Conservation (phyloP, 2,113 vertebrate genomes). For the Mormoops blainvillei region DNA sequence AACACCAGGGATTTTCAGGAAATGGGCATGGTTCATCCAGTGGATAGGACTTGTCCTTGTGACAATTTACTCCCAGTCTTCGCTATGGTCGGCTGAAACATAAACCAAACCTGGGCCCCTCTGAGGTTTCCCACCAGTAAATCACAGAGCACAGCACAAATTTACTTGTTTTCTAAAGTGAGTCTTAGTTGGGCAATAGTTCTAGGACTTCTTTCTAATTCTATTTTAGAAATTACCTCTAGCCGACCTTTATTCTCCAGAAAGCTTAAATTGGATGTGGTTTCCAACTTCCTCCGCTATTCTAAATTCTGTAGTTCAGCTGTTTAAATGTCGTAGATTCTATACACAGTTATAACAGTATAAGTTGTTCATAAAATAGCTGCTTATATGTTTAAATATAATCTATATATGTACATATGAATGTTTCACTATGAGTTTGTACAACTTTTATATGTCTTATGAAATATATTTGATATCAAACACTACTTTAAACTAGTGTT, state of each 20-base stretch:
- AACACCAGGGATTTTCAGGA: neutral
- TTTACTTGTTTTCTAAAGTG: slow-evolving; percentile 24
- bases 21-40: slow-evolving; percentile 19
- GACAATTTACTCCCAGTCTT: neutral
- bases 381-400: neutral
- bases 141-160: neutral
- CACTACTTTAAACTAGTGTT: neutral
- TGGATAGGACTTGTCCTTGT: neutral
- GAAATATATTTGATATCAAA: neutral
- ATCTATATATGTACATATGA: neutral
- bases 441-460: neutral
- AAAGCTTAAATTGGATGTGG: slow-evolving; percentile 38
- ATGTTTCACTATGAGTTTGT: neutral
- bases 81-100: slow-evolving; percentile 33
- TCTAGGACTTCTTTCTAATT: neutral
- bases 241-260: neutral
- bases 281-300: slow-evolving; percentile 10
- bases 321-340: neutral
- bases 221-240: slow-evolving; percentile 46
- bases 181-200: neutral
- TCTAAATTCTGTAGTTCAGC: neutral
- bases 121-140: slow-evolving; percentile 25
- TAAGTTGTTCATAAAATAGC: neutral
- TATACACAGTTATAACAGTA: neutral
- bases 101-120: slow-evolving; percentile 12